Evolutionary conservation across 2,888 invertebrate species (phyloP), one percentile per base, ranked within the genome.

Genomic region (Xylophagus ater): DNA sequence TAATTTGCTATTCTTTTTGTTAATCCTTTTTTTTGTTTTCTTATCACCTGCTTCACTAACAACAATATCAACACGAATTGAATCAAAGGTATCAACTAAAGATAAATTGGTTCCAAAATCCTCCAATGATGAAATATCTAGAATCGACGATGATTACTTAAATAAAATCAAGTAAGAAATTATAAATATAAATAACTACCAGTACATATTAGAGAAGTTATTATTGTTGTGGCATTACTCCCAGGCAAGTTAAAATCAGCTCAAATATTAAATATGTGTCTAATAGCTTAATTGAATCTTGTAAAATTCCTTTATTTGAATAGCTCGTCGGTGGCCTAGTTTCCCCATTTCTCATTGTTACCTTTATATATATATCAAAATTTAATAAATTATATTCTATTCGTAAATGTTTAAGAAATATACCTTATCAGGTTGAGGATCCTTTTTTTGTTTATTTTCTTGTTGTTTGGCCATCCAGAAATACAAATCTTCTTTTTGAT

Each of bases 391-490:
- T 7, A 30, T 9, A 7, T 30, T 30, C 6, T 17, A 30, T 15
- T 13, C n/a, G n/a, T n/a, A n/a, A 30, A 4, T 30, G 17, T 6
- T 30, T n/a, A 14, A 5, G n/a, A 14, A 23, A 15, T 13, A 23
- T 17, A 62, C 52, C 60, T 65, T 76, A 67, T 65, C 67, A 44
- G 40, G 58, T 59, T 2, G 6, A 6, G 26, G 4, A 28, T 60
- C 60, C 19, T 58, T 54, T 30, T 43, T 50, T 37, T 62, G 61
- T 30, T 58, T 60, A 35, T 51, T 58, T 31, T 62, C 62, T 48
- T 88, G n/a, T n/a, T n/a, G 86, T 53, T 88, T 85, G 2, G 88
- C 89, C 93, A 94, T 93, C 93, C 93, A 94, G 51, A 84, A 85
- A 61, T 94, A 93, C 29, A 94, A 68, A 63, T 93, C 92, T 56